These are phyloP conservation scores for Aphodius sticticus DNA, from an alignment of 2,888 invertebrate genomes.

Conservation along the genomic window DNA sequence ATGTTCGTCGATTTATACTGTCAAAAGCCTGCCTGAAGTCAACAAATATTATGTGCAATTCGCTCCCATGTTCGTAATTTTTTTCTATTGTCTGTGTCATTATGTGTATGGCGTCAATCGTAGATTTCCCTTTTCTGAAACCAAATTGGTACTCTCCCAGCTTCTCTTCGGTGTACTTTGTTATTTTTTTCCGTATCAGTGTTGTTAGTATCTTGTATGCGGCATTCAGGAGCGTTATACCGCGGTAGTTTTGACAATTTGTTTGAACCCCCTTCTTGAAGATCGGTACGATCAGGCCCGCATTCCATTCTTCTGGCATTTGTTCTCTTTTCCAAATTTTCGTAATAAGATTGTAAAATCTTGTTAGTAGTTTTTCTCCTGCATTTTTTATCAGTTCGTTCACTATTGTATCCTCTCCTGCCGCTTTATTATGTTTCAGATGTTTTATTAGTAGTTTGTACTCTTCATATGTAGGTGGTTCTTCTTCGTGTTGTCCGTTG, in stretches of 20 bases:
- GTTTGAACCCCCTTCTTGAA: constrained; percentile 27
- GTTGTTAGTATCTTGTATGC: constrained; percentile 26
- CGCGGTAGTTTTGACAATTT: constrained; percentile 30
- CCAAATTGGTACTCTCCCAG: constrained; percentile 6
- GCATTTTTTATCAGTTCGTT: constrained; percentile 6
- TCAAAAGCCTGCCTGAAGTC: constrained; percentile 1
- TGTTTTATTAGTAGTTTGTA: neutral
- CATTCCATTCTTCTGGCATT: constrained; percentile 27
- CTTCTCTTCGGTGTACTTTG: neutral
- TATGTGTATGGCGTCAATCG: constrained; percentile 5
- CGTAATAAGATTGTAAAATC: constrained; percentile 11
- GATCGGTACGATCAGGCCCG: constrained; percentile 14
- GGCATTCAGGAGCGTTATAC: constrained; percentile 26
- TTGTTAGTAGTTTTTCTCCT: neutral
- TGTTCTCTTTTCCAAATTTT: constrained; percentile 27
- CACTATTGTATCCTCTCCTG: neutral
- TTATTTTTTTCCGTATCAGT: constrained; percentile 9
- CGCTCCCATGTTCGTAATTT: neutral
- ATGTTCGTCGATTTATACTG: constrained; percentile 9
- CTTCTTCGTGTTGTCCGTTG: neutral
- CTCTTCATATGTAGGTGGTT: neutral
- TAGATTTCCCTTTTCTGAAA: constrained; percentile 10
- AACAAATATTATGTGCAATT: neutral
- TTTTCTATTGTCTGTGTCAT: constrained; percentile 9
- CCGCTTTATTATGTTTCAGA: neutral